Conservation (phyloP, 2,888 invertebrate genomes). For the Scrobipalpa costella region DNA sequence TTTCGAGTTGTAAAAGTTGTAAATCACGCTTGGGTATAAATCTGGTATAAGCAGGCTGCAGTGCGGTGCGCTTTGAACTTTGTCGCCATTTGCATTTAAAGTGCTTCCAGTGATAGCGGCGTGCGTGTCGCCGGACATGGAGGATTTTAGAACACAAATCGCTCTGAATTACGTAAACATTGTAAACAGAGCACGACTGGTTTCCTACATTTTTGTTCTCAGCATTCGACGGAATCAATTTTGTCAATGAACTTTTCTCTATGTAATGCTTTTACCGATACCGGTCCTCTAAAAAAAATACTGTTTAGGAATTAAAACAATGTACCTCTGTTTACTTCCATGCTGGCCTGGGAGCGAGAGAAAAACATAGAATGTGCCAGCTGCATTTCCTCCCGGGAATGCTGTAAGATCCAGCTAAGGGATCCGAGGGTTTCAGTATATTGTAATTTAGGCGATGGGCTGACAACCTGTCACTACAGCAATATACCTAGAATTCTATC, state of each 20-base stretch:
- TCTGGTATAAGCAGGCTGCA: slow-evolving; percentile 44
- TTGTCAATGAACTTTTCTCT: not conserved
- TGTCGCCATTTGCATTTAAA: slow-evolving; percentile 67
- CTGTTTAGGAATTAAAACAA: too few species aligned
- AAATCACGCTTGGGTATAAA: slow-evolving; percentile 37
- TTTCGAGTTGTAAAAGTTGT: slow-evolving; percentile 29
- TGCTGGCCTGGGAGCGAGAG: too few species aligned
- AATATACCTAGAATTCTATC: too few species aligned
- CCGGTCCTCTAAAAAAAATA: too few species aligned
- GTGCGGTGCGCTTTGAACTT: slow-evolving; percentile 50
- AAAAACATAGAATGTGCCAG: too few species aligned
- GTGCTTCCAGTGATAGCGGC: slow-evolving; percentile 55
- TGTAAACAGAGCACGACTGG: not conserved
- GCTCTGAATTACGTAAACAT: not conserved
- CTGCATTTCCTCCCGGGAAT: too few species aligned
- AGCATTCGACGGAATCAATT: slow-evolving; percentile 1
- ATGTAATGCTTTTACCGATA: not conserved
- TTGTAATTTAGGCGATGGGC: too few species aligned
- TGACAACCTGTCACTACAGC: too few species aligned
- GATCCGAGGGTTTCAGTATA: too few species aligned
- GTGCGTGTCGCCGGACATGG: slow-evolving; percentile 37
- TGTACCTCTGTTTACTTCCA: too few species aligned
- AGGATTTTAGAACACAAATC: slow-evolving; percentile 1
- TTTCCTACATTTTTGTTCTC: slow-evolving; percentile 5
- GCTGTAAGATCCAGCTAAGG: too few species aligned